A percentile compares a stretch with the other conserved stretches of the same genome.
Evolutionary conservation across 2,113 vertebrate genomes (phyloP).

Genomic region (Gobius niger): DNA sequence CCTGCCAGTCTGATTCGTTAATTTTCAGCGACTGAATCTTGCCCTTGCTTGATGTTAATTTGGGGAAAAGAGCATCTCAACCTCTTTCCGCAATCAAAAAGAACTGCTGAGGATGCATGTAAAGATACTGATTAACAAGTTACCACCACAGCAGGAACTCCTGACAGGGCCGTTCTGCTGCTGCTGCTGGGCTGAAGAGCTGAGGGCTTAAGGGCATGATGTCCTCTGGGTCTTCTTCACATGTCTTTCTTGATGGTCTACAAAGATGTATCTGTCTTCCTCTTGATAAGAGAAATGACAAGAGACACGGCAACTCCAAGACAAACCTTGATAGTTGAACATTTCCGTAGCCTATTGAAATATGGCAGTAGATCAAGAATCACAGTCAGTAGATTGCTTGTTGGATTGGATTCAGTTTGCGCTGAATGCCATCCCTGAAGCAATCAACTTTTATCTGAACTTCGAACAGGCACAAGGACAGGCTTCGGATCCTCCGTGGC

Average conservation of each 20-base stretch:
- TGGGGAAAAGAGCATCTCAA: constrained; percentile 9
- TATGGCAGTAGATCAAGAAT: too few species aligned
- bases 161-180: constrained; percentile 47
- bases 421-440: too few species aligned
- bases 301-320: constrained; percentile 8
- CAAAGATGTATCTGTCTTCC: neutral
- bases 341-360: too few species aligned
- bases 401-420: too few species aligned
- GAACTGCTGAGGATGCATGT: constrained; percentile 45
- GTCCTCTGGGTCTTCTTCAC: constrained; percentile 17
- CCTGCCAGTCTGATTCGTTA: constrained; percentile 18
- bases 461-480: too few species aligned
- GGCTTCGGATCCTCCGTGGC: too few species aligned
- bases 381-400: too few species aligned
- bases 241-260: constrained; percentile 25
- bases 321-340: neutral
- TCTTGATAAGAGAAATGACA: constrained; percentile 18
- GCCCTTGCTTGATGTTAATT: neutral
- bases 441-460: too few species aligned
- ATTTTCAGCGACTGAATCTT: constrained; percentile 14
- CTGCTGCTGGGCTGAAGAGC: constrained; percentile 47
- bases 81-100: constrained; percentile 24
- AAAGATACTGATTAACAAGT: constrained; percentile 41
- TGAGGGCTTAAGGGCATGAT: constrained; percentile 15
- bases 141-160: constrained; percentile 43